A percentile compares a stretch with the other conserved stretches of the same genome.
These are phyloP conservation scores for Protonemura montana DNA, from an alignment of 2,888 invertebrate species.

Conservation along the genomic window DNA sequence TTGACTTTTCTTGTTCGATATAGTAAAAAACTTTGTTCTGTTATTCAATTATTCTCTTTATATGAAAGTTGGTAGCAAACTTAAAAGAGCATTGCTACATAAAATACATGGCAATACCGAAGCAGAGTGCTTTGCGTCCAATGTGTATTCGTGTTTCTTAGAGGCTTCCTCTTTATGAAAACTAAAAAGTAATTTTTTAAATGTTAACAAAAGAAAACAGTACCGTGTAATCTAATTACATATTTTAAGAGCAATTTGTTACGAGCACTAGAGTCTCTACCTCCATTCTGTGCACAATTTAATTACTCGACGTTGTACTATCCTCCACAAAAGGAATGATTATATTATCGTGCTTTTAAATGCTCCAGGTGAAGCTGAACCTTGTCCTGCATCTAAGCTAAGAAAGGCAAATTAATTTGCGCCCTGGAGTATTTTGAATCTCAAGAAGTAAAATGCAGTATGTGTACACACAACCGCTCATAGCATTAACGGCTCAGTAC, in stretches of 20 bases:
- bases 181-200: not conserved
- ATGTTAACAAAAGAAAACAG: not conserved
- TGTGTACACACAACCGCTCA: not conserved
- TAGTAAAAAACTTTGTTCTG: not conserved
- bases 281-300: not conserved
- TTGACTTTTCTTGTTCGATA: not conserved
- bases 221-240: not conserved
- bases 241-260: not conserved
- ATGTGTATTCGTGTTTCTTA: not conserved
- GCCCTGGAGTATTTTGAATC: not conserved
- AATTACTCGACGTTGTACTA: not conserved
- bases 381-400: not conserved
- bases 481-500: not conserved
- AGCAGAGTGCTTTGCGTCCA: not conserved
- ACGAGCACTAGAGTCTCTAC: not conserved
- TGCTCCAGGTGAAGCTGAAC: not conserved
- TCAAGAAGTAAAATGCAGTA: not conserved
- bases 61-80: not conserved
- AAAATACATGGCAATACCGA: not conserved
- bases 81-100: not conserved
- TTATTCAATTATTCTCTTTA: not conserved
- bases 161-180: not conserved
- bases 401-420: not conserved
- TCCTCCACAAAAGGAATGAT: not conserved
- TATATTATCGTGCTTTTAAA: not conserved